Evolutionary conservation across 2,113 vertebrate species (phyloP).

Genomic region (Poecilia latipinna): DNA sequence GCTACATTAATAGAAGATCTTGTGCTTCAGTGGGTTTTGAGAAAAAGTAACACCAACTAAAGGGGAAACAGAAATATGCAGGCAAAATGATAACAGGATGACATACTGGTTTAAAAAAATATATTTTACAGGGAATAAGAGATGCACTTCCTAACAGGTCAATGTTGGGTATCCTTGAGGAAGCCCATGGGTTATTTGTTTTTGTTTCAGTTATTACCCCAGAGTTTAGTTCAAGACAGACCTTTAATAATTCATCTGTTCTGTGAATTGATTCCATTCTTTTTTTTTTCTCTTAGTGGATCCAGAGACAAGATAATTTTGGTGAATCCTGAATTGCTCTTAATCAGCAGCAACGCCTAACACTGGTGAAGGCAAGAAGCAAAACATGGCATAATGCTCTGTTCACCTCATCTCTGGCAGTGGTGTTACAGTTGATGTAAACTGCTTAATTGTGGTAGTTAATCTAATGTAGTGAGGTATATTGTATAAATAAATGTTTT

Average conservation of each 20-base stretch:
- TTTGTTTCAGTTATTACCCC: slow-evolving; percentile 61
- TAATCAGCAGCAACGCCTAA: background rate
- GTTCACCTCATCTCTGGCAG: no score
- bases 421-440: no score
- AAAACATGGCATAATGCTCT: background rate
- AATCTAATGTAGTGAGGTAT: background rate
- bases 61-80: slow-evolving; percentile 29
- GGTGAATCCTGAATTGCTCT: slow-evolving; percentile 12
- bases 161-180: slow-evolving; percentile 58
- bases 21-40: slow-evolving; percentile 14
- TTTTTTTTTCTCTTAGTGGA: slow-evolving; percentile 22
- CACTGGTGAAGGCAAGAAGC: slow-evolving; percentile 4
- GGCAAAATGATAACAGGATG: slow-evolving; percentile 22
- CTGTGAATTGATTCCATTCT: slow-evolving; percentile 56
- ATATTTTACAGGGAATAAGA: slow-evolving; percentile 27
- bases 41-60: slow-evolving; percentile 15
- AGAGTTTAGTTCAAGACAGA: slow-evolving; percentile 65
- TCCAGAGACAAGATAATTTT: slow-evolving; percentile 27
- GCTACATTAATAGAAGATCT: slow-evolving; percentile 42
- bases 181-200: slow-evolving; percentile 70
- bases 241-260: slow-evolving; percentile 73
- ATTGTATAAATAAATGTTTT: background rate
- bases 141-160: slow-evolving; percentile 45
- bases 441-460: no score
- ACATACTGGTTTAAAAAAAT: background rate